Conservation (phyloP, 1,140 invertebrate genomes). For the Camponotus floridanus region DNA sequence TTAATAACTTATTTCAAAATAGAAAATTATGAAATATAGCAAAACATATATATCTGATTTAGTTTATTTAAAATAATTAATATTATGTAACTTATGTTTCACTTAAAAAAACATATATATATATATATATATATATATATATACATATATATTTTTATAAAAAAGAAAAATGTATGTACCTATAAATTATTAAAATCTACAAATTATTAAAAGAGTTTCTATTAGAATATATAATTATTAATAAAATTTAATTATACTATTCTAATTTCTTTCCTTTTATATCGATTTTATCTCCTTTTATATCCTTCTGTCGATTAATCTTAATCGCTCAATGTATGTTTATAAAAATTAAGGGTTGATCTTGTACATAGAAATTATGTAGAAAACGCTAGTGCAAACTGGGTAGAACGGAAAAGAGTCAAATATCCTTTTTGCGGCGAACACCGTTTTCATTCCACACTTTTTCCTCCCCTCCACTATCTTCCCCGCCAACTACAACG, state of each 20-base stretch:
- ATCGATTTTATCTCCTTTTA: too few species aligned
- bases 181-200: background rate
- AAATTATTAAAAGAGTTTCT: background rate
- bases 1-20: background rate
- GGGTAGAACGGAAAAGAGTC: slow-evolving; percentile 23
- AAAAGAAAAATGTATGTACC: background rate
- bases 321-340: slow-evolving; percentile 28
- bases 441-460: slow-evolving; percentile 54
- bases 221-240: background rate
- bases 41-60: background rate
- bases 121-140: too few species aligned
- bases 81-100: too few species aligned
- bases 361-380: background rate
- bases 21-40: background rate
- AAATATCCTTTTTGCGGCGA: slow-evolving; percentile 47
- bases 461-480: slow-evolving; percentile 21
- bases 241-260: background rate
- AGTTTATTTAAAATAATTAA: too few species aligned
- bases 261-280: background rate
- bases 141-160: background rate
- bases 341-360: slow-evolving; percentile 40
- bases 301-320: slow-evolving; percentile 38
- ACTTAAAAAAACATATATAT: too few species aligned
- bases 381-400: background rate
- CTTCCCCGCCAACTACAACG: slow-evolving; percentile 47